A percentile compares a stretch with the other conserved stretches of the same genome.
Conservation (phyloP, 2,888 invertebrate species). For the Chorisops tibialis region DNA sequence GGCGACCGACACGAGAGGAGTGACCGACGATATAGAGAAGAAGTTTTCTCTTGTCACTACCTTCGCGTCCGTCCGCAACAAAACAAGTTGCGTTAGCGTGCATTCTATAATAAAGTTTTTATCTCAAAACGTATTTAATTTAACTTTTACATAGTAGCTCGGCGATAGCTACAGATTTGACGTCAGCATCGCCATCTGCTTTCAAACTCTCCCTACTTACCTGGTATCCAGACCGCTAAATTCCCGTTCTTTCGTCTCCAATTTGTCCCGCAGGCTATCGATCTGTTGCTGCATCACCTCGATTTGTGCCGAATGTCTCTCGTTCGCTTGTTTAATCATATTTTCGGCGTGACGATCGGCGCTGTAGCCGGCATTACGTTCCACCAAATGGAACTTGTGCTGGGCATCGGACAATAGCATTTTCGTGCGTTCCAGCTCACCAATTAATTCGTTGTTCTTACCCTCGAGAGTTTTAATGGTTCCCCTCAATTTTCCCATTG, state of each 20-base stretch:
- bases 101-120: no score
- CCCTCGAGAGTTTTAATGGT: slow-evolving; percentile 50
- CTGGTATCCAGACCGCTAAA: slow-evolving; percentile 56
- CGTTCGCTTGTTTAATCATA: slow-evolving; percentile 53
- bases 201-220: not conserved
- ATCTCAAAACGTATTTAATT: no score
- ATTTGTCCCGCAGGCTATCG: slow-evolving; percentile 49
- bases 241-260: slow-evolving; percentile 55
- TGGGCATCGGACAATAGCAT: slow-evolving; percentile 54
- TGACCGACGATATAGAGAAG: no score
- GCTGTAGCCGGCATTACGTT: slow-evolving; percentile 43
- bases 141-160: no score
- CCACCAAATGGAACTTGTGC: slow-evolving; percentile 49
- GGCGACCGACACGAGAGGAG: no score
- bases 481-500: slow-evolving; percentile 44
- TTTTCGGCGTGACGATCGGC: slow-evolving; percentile 45
- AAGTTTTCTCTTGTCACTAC: no score
- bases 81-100: no score
- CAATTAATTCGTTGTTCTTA: slow-evolving; percentile 56
- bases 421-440: slow-evolving; percentile 57
- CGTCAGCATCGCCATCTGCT: no score
- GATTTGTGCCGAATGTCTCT: slow-evolving; percentile 53
- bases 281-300: slow-evolving; percentile 55
- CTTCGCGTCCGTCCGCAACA: no score
- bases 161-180: no score